Conservation (phyloP, 2,113 vertebrate genomes). For the Puffinus mauretanicus region DNA sequence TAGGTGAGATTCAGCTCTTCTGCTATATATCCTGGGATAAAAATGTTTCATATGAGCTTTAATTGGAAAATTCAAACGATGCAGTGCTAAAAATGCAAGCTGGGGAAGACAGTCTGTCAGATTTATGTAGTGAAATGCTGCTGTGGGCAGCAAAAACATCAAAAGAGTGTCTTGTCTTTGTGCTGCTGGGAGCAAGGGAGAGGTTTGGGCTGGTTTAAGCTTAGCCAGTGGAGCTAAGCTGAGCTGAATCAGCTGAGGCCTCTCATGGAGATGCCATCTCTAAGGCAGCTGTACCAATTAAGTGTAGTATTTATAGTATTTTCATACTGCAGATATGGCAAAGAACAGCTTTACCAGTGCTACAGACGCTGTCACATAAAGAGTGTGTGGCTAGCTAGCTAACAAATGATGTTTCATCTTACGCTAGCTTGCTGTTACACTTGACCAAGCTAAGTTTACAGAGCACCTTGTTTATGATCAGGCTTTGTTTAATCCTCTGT, state of each 20-base stretch:
- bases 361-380: not conserved
- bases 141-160: not conserved
- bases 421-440: not conserved
- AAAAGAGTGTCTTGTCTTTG: not conserved
- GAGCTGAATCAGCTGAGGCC: not conserved
- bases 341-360: not conserved
- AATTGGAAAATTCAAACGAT: not conserved
- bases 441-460: not conserved
- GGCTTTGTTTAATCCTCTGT: constrained; percentile 5
- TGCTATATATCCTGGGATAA: not conserved
- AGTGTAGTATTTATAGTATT: not conserved
- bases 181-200: not conserved
- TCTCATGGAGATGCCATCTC: not conserved
- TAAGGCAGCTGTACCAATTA: not conserved
- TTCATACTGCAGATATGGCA: not conserved
- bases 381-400: not conserved
- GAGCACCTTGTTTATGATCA: not conserved
- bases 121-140: not conserved
- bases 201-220: not conserved
- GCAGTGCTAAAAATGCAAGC: not conserved
- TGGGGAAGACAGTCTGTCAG: not conserved
- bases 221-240: not conserved
- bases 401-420: not conserved
- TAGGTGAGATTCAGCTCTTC: not conserved
- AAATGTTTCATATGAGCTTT: not conserved